Evolutionary conservation across 1,140 invertebrate genomes (phyloP).

Genomic region (Sycophila sp.): DNA sequence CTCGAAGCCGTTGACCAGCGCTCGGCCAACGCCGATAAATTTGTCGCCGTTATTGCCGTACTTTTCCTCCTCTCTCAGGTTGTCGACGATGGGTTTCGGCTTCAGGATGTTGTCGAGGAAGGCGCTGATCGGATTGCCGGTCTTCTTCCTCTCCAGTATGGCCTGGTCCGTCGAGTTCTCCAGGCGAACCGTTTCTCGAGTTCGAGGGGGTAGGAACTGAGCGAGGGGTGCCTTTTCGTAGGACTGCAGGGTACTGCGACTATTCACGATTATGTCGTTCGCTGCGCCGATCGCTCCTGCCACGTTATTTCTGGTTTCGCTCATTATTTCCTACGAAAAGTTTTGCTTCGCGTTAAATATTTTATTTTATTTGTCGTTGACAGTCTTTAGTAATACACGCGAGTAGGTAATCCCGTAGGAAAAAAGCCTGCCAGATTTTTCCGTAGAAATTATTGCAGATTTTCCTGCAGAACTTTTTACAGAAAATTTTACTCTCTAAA

Average conservation of each 20-base stretch:
- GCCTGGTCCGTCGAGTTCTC: slow-evolving; percentile 50
- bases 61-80: slow-evolving; percentile 75
- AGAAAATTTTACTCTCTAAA: too few relatives aligned
- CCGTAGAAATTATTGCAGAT: too few relatives aligned
- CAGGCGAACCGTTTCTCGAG: slow-evolving; percentile 49
- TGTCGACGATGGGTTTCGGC: slow-evolving; percentile 75
- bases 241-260: slow-evolving; percentile 35
- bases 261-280: slow-evolving; percentile 40
- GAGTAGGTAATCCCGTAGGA: too few relatives aligned
- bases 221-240: slow-evolving; percentile 40
- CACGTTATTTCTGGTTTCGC: slow-evolving; percentile 50
- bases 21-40: slow-evolving; percentile 67
- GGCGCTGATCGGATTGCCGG: slow-evolving; percentile 35
- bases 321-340: slow-evolving; percentile 52
- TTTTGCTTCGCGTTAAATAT: too few relatives aligned
- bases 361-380: too few relatives aligned
- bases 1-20: slow-evolving; percentile 70
- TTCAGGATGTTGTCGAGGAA: slow-evolving; percentile 47
- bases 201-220: slow-evolving; percentile 38
- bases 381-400: too few relatives aligned
- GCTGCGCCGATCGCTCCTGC: slow-evolving; percentile 42
- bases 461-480: too few relatives aligned
- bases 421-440: too few relatives aligned
- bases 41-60: slow-evolving; percentile 76
- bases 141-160: slow-evolving; percentile 50